Base-by-base conservation (phyloP, 2,797 vertebrate species). In the Leptatherina wallacei region DNA sequence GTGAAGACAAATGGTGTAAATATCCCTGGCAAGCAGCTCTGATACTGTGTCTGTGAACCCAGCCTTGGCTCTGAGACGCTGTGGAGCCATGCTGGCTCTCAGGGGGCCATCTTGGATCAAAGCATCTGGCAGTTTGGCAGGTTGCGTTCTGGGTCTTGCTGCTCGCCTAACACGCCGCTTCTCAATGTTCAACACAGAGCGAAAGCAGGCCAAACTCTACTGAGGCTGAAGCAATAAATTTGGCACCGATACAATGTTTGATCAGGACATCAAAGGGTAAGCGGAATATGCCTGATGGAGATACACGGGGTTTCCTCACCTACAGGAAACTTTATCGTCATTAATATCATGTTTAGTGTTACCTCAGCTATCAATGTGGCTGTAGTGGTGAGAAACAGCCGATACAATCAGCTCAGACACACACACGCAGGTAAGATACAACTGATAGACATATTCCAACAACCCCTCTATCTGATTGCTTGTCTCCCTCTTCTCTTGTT, bases 61-160 rank as follows among this genome's bases (percentile, higher is more conserved):
- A 83, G 88, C 82, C 86, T 86, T 92, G 91, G 91, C 91, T 88
- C 78, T 0, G 79, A 75, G 69, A 82, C 30, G 62, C 73, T 70
- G 85, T 67, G 84, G 76, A 85, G 86, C 75, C 89, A 80, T 88
- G 88, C 88, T 90, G 87, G 89, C 87, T 92, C 90, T 90, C 87
- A 12, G 78, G 89, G 81, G 87, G 84, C 88, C 89, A 89, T 92
- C 85, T 91, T 92, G 89, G 91, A 92, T 91, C 90, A 90, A 89
- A 91, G 91, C 88, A 91, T 90, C 91, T 90, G 85, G 85, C 81
- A 60, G 77, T 81, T 88, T 92, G 89, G 91, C 92, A 91, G 82
- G 80, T 80, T 83, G 80, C 80, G 78, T 84, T 90, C 75, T 88
- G 86, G 89, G 88, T 91, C 84, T 89, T 69, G 83, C 81, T 66